These are phyloP conservation scores for Lycia hirtaria DNA, from an alignment of 2,888 invertebrate species.

Conservation along the genomic window DNA sequence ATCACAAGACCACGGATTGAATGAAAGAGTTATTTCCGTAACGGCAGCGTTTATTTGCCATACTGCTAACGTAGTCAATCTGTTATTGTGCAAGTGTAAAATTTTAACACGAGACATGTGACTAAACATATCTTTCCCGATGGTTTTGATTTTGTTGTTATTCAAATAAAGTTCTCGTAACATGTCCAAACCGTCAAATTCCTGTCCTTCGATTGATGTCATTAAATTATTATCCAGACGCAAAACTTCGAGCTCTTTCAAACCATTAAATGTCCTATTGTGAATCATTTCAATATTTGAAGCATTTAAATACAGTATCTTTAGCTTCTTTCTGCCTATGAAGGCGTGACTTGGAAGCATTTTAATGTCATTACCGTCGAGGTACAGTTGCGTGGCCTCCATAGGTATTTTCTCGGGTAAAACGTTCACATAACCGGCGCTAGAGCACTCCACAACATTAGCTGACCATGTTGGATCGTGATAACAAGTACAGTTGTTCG, in stretches of 20 bases:
- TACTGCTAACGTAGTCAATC: conserved; percentile 88
- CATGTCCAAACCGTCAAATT: conserved; percentile 91
- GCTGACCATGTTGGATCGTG: conserved; percentile 95
- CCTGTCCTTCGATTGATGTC: conserved; percentile 89
- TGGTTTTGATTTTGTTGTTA: conserved; percentile 88
- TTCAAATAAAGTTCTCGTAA: conserved; percentile 90
- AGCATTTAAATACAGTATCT: conserved; percentile 90
- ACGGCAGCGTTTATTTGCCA: conserved; percentile 89
- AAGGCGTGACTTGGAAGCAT: conserved; percentile 93
- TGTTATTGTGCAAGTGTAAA: conserved; percentile 90
- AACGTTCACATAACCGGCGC: conserved; percentile 87
- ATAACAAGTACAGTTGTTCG: conserved; percentile 94
- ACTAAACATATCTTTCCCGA: conserved; percentile 90
- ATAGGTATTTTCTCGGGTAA: conserved; percentile 94
- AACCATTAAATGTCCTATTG: conserved; percentile 94
- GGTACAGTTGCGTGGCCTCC: conserved; percentile 95
- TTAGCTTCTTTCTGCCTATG: conserved; percentile 92
- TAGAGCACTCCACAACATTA: conserved; percentile 93
- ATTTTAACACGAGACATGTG: conserved; percentile 87
- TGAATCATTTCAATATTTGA: conserved; percentile 92
- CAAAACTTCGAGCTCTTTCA: conserved; percentile 90
- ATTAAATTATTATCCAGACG: conserved; percentile 91
- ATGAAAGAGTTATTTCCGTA: conserved; percentile 88
- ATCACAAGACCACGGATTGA: conserved; percentile 93
- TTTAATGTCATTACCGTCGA: conserved; percentile 93